These are phyloP conservation scores for Dendrolimus punctatus DNA, from an alignment of 1,140 invertebrate genomes.

Conservation along the genomic window DNA sequence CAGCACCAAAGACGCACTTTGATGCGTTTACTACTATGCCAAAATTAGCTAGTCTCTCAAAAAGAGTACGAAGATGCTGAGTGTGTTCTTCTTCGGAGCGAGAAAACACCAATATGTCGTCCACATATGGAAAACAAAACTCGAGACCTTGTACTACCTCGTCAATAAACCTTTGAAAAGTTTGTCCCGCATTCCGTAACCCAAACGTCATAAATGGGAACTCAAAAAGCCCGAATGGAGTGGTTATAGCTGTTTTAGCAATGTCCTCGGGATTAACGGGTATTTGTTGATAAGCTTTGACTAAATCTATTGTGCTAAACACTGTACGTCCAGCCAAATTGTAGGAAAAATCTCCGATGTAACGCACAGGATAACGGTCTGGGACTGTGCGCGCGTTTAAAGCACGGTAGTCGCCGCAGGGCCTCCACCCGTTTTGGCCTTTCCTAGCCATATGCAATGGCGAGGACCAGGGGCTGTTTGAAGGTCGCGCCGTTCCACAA, in stretches of 20 bases:
- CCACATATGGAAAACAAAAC: not conserved
- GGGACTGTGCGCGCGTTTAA: constrained; percentile 3
- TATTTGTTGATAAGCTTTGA: constrained; percentile 5
- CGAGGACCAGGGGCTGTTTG: constrained; percentile 3
- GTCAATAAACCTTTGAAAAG: constrained; percentile 4
- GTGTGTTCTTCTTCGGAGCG: not conserved
- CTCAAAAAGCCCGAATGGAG: constrained; percentile 5
- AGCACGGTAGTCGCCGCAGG: constrained; percentile 6
- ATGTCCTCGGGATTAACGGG: not conserved
- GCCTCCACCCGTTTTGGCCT: not conserved
- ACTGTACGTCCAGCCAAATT: not conserved
- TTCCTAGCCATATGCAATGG: constrained; percentile 1
- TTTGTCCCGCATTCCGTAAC: constrained; percentile 4
- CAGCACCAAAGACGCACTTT: constrained; percentile 7
- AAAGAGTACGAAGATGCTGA: not conserved
- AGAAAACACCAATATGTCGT: not conserved
- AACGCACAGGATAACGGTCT: constrained; percentile 5
- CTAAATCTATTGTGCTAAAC: constrained; percentile 3
- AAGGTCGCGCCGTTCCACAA: not conserved
- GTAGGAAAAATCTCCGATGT: constrained; percentile 2
- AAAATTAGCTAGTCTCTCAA: constrained; percentile 2
- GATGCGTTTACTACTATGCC: constrained; percentile 4
- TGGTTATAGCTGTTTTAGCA: constrained; percentile 4
- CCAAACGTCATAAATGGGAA: constrained; percentile 7
- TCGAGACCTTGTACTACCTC: constrained; percentile 1